Evolutionary conservation across 1,140 invertebrate genomes (phyloP).

Genomic region (Lordiphosa collinella): DNA sequence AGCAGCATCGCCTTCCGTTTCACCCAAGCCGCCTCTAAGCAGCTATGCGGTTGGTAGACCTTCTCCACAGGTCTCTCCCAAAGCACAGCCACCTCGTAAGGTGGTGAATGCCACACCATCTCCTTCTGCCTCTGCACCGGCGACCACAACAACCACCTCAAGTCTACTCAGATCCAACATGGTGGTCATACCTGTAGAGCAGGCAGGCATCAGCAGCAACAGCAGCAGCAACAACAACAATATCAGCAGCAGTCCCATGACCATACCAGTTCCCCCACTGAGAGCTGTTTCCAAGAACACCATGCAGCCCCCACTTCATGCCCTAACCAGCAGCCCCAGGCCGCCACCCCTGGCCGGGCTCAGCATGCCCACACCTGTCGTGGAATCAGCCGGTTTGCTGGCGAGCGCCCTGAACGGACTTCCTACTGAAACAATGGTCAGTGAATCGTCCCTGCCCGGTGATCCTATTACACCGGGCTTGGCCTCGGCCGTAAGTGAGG

Average conservation of each 20-base stretch:
- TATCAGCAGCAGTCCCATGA: conserved; percentile 37
- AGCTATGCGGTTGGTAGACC: background rate
- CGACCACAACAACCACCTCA: conserved; percentile 27
- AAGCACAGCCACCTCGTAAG: conserved; percentile 26
- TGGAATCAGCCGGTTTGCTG: conserved; percentile 22
- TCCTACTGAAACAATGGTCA: conserved; percentile 22
- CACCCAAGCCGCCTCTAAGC: conserved; percentile 20
- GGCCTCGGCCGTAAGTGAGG: conserved; percentile 68
- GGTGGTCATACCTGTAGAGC: conserved; percentile 73
- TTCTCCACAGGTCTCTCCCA: conserved; percentile 2
- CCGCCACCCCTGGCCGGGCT: conserved; percentile 64
- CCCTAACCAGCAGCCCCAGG: background rate
- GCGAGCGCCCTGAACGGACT: conserved; percentile 51
- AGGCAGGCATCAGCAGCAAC: conserved; percentile 11
- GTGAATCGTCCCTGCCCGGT: conserved; percentile 10
- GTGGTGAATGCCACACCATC: conserved; percentile 5
- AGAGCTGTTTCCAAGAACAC: conserved; percentile 65
- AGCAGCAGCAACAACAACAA: conserved; percentile 23
- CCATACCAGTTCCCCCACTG: conserved; percentile 65
- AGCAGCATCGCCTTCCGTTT: conserved; percentile 6
- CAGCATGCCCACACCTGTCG: conserved; percentile 14
- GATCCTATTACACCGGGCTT: conserved; percentile 63
- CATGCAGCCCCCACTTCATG: conserved; percentile 14
- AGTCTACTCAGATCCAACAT: conserved; percentile 63
- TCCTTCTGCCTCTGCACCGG: background rate